A percentile compares a stretch with the other conserved stretches of the same genome.
Conservation (phyloP, 2,113 vertebrate species). For the Siniperca chuatsi region DNA sequence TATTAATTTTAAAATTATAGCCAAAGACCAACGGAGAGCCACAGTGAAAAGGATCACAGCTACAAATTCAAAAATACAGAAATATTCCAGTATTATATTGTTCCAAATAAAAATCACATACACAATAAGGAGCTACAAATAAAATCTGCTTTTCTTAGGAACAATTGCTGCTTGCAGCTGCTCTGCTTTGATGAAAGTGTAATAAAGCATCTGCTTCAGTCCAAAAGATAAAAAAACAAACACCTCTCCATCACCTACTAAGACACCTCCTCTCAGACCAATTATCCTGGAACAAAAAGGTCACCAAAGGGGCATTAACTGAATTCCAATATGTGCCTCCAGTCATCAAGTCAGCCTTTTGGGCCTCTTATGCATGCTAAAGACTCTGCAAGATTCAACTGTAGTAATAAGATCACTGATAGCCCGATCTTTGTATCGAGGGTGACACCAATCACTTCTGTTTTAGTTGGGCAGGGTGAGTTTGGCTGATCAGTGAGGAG, state of each 20-base stretch:
- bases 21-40: background rate
- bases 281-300: conserved; percentile 87
- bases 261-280: conserved; percentile 74
- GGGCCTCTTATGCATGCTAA: conserved; percentile 70
- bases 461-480: conserved; percentile 36
- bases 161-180: conserved; percentile 36
- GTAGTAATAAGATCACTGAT: conserved; percentile 70
- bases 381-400: conserved; percentile 64
- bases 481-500: conserved; percentile 73
- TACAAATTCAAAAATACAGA: conserved; percentile 3
- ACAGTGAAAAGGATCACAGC: conserved; percentile 8
- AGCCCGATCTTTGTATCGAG: conserved; percentile 41
- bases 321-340: conserved; percentile 88
- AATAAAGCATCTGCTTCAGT: conserved; percentile 56
- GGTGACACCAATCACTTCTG: conserved; percentile 63
- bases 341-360: conserved; percentile 81
- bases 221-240: conserved; percentile 45
- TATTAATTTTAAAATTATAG: conserved; percentile 8
- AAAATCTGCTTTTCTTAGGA: conserved; percentile 42
- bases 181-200: conserved; percentile 27
- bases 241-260: conserved; percentile 50
- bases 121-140: conserved; percentile 21
- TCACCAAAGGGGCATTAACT: conserved; percentile 86
- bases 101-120: conserved; percentile 26
- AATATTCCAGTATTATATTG: conserved; percentile 17